Evolutionary conservation across 2,888 invertebrate species (phyloP).

Genomic region (Podotricha telesiphe): DNA sequence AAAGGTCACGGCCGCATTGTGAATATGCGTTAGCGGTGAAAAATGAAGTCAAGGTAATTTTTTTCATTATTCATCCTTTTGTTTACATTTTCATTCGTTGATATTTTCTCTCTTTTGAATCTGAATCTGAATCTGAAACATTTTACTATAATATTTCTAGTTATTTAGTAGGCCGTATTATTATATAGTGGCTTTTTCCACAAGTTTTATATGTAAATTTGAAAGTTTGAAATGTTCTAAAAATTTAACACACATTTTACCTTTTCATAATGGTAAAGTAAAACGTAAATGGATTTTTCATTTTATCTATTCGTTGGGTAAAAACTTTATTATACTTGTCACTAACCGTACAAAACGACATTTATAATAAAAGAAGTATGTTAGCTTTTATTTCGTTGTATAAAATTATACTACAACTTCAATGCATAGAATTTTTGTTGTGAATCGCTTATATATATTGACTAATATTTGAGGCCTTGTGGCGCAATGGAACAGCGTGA

Average conservation of each 20-base stretch:
- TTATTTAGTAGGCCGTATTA: conserved; percentile 7
- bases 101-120: conserved; percentile 35
- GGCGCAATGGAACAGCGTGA: too few relatives aligned
- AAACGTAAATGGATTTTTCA: conserved; percentile 7
- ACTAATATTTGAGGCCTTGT: too few relatives aligned
- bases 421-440: too few relatives aligned
- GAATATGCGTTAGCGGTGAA: conserved; percentile 28
- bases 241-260: conserved; percentile 11
- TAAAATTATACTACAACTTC: background rate
- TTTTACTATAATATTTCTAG: conserved; percentile 24
- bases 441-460: too few relatives aligned
- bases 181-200: background rate
- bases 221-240: conserved; percentile 2
- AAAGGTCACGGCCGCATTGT: conserved; percentile 36
- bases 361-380: background rate
- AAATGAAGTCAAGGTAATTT: conserved; percentile 42
- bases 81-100: conserved; percentile 38
- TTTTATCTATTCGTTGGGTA: conserved; percentile 12
- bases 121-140: conserved; percentile 34
- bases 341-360: background rate
- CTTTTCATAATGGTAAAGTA: background rate
- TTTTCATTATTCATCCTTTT: conserved; percentile 43
- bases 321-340: conserved; percentile 8
- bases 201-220: conserved; percentile 8
- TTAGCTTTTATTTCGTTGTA: conserved; percentile 5